Evolutionary conservation across 2,888 invertebrate genomes (phyloP), one percentile per base, ranked within the genome.

Genomic region (Lydus trimaculatus): DNA sequence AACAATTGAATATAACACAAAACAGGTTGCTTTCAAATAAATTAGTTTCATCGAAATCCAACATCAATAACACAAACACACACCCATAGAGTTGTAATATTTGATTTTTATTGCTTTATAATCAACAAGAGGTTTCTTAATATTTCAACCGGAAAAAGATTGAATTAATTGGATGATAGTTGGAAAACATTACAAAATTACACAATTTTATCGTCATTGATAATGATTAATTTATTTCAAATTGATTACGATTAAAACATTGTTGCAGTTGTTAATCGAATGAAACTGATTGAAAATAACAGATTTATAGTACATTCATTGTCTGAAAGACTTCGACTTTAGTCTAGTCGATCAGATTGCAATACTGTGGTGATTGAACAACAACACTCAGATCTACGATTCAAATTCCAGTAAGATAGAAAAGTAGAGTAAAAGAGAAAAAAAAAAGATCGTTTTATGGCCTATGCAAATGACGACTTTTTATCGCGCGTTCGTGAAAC

Each of bases 41-140:
- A 81, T 81, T 81, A 80, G 80, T 80, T 81, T 80, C 80, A 80
- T 80, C 80, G 78, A 79, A 81, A 81, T 80, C 77, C 76, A 76
- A 76, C 76, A 78, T 79, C 79, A 65, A 65, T 63, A 28, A 28
- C n/a, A n/a, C n/a, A n/a, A 28, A 28, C 28, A 66, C 64, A 66
- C 65, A 63, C 66, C n/a, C n/a, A n/a, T n/a, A n/a, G n/a, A n/a
- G n/a, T 28, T 64, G 52, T 66, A 70, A 70, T 70, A 61, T 70
- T 64, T 66, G 69, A 70, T 66, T 70, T 64, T 66, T 70, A 66
- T 70, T 64, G 11, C n/a, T 17, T 43, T 17, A 43, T 17, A 43
- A 17, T 4, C 8, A 17, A 17, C 2, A 9, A 33, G 8, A 33
- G 8, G 7, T 33, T 33, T 33, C 33, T 39, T 15, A 5, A 39